phyloP scores from a whole-genome alignment of 2,797 vertebrate genomes.

The Rhinophrynus dorsalis region DNA sequence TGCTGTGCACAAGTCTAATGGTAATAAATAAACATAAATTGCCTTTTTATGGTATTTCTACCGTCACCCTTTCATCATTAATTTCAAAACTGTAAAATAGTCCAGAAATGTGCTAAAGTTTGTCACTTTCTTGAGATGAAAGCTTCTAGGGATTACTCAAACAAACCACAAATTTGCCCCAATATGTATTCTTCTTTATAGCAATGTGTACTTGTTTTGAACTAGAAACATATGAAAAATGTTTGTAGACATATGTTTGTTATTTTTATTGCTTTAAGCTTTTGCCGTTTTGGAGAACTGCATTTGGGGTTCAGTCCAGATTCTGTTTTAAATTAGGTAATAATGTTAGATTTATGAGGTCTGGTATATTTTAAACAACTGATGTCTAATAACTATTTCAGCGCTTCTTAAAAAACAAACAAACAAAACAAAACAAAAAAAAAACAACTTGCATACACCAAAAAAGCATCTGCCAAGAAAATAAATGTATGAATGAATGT shows the following conservation, averaged over 20 bases:
- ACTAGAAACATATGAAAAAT: conserved; percentile 22
- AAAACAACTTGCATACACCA: background rate
- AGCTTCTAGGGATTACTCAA: background rate
- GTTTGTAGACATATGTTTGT: conserved; percentile 36
- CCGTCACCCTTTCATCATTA: background rate
- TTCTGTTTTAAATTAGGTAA: conserved; percentile 27
- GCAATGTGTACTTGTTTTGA: conserved; percentile 19
- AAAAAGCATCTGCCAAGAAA: background rate
- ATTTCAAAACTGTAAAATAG: background rate
- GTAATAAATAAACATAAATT: too few relatives aligned
- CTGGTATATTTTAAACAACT: conserved; percentile 1
- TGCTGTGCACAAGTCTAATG: too few relatives aligned
- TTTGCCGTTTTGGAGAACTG: background rate
- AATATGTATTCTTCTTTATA: conserved; percentile 7
- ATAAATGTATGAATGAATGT: background rate
- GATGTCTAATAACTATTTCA: background rate
- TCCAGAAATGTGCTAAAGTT: background rate
- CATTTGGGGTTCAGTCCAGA: conserved; percentile 16
- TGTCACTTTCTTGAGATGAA: conserved; percentile 30
- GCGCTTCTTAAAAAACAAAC: background rate
- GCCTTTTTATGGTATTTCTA: too few relatives aligned
- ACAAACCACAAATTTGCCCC: conserved; percentile 2
- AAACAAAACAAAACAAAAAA: background rate
- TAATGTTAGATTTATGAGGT: conserved; percentile 10
- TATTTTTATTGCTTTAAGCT: conserved; percentile 17